Base-by-base conservation (phyloP, 1,140 invertebrate genomes). In the Luehdorfia chinensis region DNA sequence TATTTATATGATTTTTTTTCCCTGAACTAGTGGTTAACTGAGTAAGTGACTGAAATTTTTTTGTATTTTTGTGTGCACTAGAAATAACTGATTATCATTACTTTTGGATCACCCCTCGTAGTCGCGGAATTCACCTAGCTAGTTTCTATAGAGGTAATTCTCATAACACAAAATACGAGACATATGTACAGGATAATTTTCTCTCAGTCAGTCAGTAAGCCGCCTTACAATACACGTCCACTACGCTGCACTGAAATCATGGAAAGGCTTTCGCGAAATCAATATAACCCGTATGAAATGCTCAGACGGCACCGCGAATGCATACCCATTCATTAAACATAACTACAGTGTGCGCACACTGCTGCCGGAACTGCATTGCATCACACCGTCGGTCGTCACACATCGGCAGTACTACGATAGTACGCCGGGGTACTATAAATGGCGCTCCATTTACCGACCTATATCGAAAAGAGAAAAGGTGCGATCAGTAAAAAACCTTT, bases 391-490 rank as follows among this genome's bases (percentile, higher is more conserved):
- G 53, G 68, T 62, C 47, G 25, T 59, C 64, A 75, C 66, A 72
- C 62, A 58, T 39, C 19, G 46, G 37, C 54, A 37, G 34, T 79
- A 79, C 76, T 80, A 80, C 75, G 73, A 77, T 80, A 75, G 73
- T 84, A 84, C 75, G 65, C 44, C 52, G 47, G 61, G 69, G 75
- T 83, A 84, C 78, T 83, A 83, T 80, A 83, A 84, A 74, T 70
- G 76, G 69, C 53, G 61, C 65, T 79, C 62, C 68, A 70, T 77
- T 77, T 78, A 75, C 73, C 73, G 70, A 81, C 68, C 72, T 71
- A 75, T 76, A 76, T 75, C 55, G 60, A 53, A 63, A 54, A 56
- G 46, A 53, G 53, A 44, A 36, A 50, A 37, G 31, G 16, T 9
- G 25, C 25, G 25, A 15, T 16, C 23, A 18, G 23, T 11, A 13